These are phyloP conservation scores for Gorsachius magnificus DNA, from an alignment of 2,797 vertebrate species.

Conservation along the genomic window DNA sequence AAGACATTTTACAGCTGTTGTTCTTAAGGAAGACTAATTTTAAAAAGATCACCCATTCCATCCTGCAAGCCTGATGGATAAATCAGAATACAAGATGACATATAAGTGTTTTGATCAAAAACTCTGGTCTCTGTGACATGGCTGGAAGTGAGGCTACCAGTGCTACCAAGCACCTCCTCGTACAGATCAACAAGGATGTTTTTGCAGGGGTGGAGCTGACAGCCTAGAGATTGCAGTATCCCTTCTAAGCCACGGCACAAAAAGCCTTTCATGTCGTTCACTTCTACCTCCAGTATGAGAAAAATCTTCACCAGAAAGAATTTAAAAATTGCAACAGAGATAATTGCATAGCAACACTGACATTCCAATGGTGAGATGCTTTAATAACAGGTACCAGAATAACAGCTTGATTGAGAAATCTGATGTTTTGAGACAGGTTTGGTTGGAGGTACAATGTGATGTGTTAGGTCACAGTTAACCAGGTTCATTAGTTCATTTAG, in stretches of 20 bases:
- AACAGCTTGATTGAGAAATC: background rate
- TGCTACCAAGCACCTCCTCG: background rate
- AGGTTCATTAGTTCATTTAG: background rate
- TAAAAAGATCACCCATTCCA: background rate
- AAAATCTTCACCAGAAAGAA: background rate
- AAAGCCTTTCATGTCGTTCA: background rate
- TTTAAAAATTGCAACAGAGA: background rate
- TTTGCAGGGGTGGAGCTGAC: background rate
- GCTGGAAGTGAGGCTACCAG: background rate
- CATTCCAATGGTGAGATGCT: background rate
- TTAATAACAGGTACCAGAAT: background rate
- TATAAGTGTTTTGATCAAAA: background rate
- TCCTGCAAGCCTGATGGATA: background rate
- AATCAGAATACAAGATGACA: background rate
- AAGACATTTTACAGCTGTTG: background rate
- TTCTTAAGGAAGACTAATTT: background rate
- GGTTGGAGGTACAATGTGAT: background rate
- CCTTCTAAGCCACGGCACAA: background rate
- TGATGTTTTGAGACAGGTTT: background rate
- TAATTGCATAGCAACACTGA: background rate
- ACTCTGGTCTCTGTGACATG: background rate
- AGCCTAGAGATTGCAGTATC: background rate
- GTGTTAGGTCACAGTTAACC: background rate
- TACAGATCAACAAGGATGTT: background rate
- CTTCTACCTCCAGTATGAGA: background rate